Evolutionary conservation across 2,797 vertebrate genomes (phyloP).

Genomic region (Selene dorsalis): DNA sequence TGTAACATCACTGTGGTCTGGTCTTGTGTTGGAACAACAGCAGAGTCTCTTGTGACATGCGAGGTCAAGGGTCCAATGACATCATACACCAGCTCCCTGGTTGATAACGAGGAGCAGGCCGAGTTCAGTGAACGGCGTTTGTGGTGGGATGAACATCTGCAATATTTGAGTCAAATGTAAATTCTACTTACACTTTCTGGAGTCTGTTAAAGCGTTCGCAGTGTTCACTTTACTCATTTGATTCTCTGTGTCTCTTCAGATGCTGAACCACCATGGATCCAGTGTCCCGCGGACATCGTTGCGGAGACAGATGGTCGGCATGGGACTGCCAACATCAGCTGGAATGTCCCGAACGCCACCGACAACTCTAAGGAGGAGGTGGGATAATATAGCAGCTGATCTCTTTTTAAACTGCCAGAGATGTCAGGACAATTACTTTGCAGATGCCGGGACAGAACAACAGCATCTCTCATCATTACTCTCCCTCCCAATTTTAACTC

Average conservation of each 20-base stretch:
- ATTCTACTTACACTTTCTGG: conserved; percentile 1
- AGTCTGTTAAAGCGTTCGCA: conserved; percentile 7
- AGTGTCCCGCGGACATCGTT: conserved; percentile 89
- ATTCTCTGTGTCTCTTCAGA: conserved; percentile 80
- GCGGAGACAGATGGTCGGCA: conserved; percentile 89
- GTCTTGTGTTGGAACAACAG: conserved; percentile 17
- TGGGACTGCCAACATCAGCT: conserved; percentile 90
- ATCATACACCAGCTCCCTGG: conserved; percentile 47
- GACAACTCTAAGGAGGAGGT: conserved; percentile 96
- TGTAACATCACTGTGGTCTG: not conserved
- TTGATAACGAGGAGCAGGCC: conserved; percentile 50
- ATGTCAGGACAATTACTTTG: not conserved
- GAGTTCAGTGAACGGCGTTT: conserved; percentile 7
- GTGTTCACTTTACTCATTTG: not conserved
- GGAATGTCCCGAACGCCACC: conserved; percentile 86
- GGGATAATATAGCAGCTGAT: conserved; percentile 4
- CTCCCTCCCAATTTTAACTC: not conserved
- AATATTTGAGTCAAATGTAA: conserved; percentile 5
- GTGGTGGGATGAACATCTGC: conserved; percentile 34
- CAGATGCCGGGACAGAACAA: not conserved
- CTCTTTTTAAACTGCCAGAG: not conserved
- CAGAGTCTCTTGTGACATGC: conserved; percentile 25
- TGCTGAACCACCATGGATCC: conserved; percentile 88
- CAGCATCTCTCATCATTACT: not conserved
- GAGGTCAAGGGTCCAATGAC: conserved; percentile 60